A percentile compares a stretch with the other conserved stretches of the same genome.
Evolutionary conservation across 2,888 invertebrate genomes (phyloP).

Genomic region (Leucoptera coffeella): DNA sequence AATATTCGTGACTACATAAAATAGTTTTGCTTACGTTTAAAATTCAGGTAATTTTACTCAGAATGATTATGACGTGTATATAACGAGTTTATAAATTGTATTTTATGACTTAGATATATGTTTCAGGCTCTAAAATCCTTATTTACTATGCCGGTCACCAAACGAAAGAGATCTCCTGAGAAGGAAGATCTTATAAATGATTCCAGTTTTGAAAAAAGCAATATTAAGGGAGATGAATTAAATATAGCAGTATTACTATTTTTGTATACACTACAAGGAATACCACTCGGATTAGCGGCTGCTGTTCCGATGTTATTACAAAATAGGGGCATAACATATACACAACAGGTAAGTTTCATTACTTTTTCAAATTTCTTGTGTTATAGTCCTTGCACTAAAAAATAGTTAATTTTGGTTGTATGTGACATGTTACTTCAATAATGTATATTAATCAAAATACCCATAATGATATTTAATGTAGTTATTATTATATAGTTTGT

Average conservation of each 20-base stretch:
- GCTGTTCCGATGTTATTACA: constrained; percentile 95
- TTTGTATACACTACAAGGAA: constrained; percentile 90
- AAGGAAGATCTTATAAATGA: constrained; percentile 29
- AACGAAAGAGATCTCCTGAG: constrained; percentile 29
- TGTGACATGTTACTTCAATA: too few relatives aligned
- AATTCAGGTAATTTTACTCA: constrained; percentile 23
- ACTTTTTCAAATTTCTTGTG: background rate
- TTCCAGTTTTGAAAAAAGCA: constrained; percentile 19
- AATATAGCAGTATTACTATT: constrained; percentile 86
- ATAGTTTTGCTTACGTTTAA: too few relatives aligned
- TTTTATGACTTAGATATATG: constrained; percentile 7
- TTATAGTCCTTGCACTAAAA: too few relatives aligned
- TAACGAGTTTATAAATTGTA: constrained; percentile 11
- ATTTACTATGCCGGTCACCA: constrained; percentile 38
- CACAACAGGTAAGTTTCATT: constrained; percentile 66
- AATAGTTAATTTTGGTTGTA: too few relatives aligned
- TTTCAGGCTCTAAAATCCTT: constrained; percentile 26
- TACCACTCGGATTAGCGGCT: constrained; percentile 88
- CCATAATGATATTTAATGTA: too few relatives aligned
- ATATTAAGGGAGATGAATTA: constrained; percentile 65
- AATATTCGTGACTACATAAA: too few relatives aligned
- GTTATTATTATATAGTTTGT: too few relatives aligned
- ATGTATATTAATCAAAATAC: too few relatives aligned
- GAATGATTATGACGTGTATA: constrained; percentile 28
- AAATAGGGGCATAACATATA: constrained; percentile 87